A percentile compares a stretch with the other conserved stretches of the same genome.
These are phyloP conservation scores for Octomys mimax DNA, from an alignment of 2,797 vertebrate genomes.

Conservation along the genomic window DNA sequence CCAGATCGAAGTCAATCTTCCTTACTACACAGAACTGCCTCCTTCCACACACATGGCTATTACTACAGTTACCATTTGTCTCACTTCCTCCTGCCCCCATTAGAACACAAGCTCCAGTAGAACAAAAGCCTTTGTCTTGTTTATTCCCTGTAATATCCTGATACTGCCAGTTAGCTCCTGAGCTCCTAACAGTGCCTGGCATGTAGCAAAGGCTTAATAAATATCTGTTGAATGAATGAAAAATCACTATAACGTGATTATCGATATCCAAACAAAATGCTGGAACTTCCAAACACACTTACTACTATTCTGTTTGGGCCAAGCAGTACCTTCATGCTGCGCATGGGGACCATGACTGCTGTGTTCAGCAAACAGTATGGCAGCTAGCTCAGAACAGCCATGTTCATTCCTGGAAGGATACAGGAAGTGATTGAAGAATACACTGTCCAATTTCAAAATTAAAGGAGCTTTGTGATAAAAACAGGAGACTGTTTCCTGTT, in stretches of 20 bases:
- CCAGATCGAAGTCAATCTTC: not conserved
- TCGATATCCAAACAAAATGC: not conserved
- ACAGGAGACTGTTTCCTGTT: not conserved
- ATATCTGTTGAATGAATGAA: constrained; percentile 20
- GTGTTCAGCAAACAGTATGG: not conserved
- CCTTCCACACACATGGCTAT: not conserved
- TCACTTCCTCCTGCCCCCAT: not conserved
- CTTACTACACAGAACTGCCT: not conserved
- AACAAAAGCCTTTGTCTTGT: not conserved
- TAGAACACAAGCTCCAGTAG: not conserved
- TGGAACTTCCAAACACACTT: not conserved
- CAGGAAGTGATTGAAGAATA: not conserved
- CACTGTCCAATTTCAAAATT: not conserved
- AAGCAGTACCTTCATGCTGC: not conserved
- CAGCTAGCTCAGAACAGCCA: not conserved
- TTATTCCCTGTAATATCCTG: not conserved
- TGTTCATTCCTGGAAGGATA: not conserved
- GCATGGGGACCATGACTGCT: not conserved
- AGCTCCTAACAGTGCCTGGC: not conserved
- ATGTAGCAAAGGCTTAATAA: not conserved
- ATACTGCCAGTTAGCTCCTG: not conserved
- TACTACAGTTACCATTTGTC: not conserved
- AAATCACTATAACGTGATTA: not conserved
- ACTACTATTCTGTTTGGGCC: not conserved
- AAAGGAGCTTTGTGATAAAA: not conserved